A percentile compares a stretch with the other conserved stretches of the same genome.
phyloP scores from a whole-genome alignment of 2,888 invertebrate genomes.

The Lasioglossum vierecki region DNA sequence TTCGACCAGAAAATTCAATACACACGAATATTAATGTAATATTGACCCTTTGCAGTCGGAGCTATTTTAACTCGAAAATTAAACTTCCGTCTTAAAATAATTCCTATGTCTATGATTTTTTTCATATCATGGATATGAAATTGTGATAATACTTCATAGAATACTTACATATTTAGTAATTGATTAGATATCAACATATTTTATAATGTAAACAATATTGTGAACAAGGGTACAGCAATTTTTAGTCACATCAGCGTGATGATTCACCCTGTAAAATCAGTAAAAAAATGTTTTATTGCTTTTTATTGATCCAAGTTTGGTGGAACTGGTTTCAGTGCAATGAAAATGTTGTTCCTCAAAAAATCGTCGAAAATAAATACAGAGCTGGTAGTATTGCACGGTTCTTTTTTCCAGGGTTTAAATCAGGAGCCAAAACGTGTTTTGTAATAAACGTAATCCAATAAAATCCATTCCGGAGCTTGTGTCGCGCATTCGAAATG shows the following conservation, averaged over 20 bases:
- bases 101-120: too few relatives aligned
- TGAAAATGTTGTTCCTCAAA: neutral
- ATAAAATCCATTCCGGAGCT: neutral
- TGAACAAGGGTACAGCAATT: too few relatives aligned
- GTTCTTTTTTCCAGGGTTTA: neutral
- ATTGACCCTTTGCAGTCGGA: neutral
- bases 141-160: too few relatives aligned
- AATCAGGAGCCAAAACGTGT: neutral
- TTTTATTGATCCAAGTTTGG: neutral
- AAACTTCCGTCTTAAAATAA: too few relatives aligned
- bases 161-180: too few relatives aligned
- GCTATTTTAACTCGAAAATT: too few relatives aligned
- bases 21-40: neutral
- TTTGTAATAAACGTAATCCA: slow-evolving; percentile 4
- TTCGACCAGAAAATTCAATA: neutral
- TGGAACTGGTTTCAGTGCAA: neutral
- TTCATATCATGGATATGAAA: too few relatives aligned
- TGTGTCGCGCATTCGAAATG: neutral
- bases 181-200: too few relatives aligned
- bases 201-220: too few relatives aligned
- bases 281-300: neutral
- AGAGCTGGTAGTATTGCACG: neutral
- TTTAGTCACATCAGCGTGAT: too few relatives aligned
- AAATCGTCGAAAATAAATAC: neutral
- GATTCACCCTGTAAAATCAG: neutral